These are phyloP conservation scores for Dendronephthya gigantea DNA, from an alignment of 64 coral and sea anemone species.

Conservation along the genomic window DNA sequence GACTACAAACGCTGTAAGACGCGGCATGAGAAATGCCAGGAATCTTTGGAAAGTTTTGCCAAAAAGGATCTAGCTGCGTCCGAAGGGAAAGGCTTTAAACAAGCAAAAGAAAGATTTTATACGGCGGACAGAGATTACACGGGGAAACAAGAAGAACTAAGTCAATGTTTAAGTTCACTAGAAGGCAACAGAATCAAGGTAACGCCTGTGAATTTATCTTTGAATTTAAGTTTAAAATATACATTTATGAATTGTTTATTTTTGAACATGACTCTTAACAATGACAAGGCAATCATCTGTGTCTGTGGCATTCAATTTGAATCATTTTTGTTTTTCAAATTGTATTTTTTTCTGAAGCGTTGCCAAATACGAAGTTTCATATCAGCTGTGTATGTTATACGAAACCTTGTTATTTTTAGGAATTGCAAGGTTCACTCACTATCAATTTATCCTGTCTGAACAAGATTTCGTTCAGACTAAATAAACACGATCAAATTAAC, in stretches of 20 bases:
- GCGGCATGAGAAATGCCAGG: slow-evolving; percentile 80
- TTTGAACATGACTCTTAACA: neutral
- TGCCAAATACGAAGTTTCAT: neutral
- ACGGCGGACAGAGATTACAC: slow-evolving; percentile 69
- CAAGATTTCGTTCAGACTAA: neutral
- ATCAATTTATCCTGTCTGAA: neutral
- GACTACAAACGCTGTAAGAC: slow-evolving; percentile 83
- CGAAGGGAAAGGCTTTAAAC: slow-evolving; percentile 62
- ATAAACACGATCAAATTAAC: neutral
- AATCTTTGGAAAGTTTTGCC: slow-evolving; percentile 73
- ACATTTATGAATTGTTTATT: neutral
- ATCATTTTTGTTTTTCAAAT: neutral
- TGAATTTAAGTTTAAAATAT: neutral
- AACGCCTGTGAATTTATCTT: neutral
- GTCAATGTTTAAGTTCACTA: slow-evolving; percentile 73
- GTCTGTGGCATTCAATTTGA: no score
- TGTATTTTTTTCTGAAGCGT: neutral
- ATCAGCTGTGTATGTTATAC: neutral
- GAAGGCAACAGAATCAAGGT: slow-evolving; percentile 96
- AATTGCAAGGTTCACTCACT: neutral
- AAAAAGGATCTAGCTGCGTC: slow-evolving; percentile 62
- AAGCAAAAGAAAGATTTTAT: slow-evolving; percentile 68
- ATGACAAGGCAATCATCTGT: neutral
- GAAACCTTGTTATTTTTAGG: neutral
- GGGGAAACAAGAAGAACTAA: slow-evolving; percentile 65